Evolutionary conservation across 2,113 vertebrate genomes (phyloP).

Genomic region (Thermophis baileyi): DNA sequence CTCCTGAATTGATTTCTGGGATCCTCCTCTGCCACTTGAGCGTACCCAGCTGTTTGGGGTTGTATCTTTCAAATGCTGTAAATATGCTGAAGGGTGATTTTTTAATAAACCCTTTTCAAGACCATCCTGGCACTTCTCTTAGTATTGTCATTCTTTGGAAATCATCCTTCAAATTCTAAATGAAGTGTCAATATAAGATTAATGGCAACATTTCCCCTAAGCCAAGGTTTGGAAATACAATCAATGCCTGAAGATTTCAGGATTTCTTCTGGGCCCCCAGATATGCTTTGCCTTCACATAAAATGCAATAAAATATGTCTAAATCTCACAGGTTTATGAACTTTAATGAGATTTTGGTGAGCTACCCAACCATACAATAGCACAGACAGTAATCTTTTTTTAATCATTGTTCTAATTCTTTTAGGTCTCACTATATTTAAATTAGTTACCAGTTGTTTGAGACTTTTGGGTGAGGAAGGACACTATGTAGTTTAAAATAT

Average conservation of each 20-base stretch:
- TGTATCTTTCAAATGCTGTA: neutral
- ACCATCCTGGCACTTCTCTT: neutral
- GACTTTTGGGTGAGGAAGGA: conserved; percentile 31
- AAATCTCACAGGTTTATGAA: neutral
- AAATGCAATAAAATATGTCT: neutral
- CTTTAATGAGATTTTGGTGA: neutral
- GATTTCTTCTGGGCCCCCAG: neutral
- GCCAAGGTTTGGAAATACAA: neutral
- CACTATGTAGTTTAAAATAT: conserved; percentile 19
- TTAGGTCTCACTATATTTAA: neutral
- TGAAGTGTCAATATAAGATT: neutral
- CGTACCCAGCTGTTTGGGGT: neutral
- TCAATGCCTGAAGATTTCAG: neutral
- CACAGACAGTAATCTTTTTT: neutral
- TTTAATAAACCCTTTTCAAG: neutral
- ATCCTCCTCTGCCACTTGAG: neutral
- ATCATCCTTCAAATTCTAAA: neutral
- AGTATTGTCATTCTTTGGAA: neutral
- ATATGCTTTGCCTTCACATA: neutral
- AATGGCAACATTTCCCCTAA: neutral
- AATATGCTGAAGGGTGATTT: neutral
- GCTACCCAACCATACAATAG: neutral
- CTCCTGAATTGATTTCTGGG: neutral
- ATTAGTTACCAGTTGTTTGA: conserved; percentile 30
- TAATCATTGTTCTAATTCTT: neutral